Evolutionary conservation across 2,113 vertebrate species (phyloP).

Genomic region (Microtus oregoni): DNA sequence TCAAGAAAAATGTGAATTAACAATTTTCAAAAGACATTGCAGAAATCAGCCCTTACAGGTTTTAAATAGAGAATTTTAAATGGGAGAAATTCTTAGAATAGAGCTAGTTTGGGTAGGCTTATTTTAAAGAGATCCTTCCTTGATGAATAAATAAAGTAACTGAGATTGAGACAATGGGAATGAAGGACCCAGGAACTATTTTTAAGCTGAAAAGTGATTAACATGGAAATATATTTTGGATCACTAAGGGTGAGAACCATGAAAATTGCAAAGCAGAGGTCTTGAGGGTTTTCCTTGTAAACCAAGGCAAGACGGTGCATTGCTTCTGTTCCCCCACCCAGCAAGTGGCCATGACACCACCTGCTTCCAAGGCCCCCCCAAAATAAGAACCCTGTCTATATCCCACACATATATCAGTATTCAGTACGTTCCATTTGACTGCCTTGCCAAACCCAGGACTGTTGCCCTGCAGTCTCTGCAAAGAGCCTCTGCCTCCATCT

Average conservation of each 20-base stretch:
- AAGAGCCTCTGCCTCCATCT: background rate
- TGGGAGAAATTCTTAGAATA: background rate
- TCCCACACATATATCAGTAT: background rate
- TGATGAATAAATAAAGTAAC: conserved; percentile 8
- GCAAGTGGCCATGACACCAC: background rate
- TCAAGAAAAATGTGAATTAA: background rate
- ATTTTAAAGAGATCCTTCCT: background rate
- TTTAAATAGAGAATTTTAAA: background rate
- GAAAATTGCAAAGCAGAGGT: background rate
- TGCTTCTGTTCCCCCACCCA: background rate
- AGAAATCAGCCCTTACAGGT: background rate
- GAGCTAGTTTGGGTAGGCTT: background rate
- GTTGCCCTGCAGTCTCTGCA: background rate
- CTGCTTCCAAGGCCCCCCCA: background rate
- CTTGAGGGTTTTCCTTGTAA: background rate
- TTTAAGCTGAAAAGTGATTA: conserved; percentile 28
- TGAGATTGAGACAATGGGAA: background rate
- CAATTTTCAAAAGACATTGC: background rate
- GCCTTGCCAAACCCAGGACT: background rate
- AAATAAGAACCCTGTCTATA: background rate
- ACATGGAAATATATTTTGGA: background rate
- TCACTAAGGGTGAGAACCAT: background rate
- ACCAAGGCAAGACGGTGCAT: background rate
- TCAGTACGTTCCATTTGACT: background rate
- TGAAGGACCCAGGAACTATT: background rate